Evolutionary conservation across 1,140 invertebrate species (phyloP).

Genomic region (Aphaenogaster ashmeadi): DNA sequence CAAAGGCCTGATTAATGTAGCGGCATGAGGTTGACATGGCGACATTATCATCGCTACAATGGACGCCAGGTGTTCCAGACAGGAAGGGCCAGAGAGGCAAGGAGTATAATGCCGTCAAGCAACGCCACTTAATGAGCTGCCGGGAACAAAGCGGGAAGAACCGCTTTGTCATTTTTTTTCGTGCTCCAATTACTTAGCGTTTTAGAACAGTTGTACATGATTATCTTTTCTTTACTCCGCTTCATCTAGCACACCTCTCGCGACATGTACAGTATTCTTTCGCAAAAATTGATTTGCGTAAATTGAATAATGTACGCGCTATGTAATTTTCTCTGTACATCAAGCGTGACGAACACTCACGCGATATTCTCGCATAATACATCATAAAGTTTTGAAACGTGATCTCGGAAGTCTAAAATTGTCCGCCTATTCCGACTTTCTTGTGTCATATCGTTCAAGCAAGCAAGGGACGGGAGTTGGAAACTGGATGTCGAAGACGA

Average conservation of each 20-base stretch:
- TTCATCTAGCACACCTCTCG: neutral
- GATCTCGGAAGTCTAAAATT: slow-evolving; percentile 64
- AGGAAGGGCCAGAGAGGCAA: slow-evolving; percentile 52
- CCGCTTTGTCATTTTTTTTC: slow-evolving; percentile 63
- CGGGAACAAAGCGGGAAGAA: slow-evolving; percentile 66
- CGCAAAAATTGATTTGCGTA: neutral
- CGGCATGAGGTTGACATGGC: slow-evolving; percentile 72
- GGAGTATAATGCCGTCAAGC: slow-evolving; percentile 68
- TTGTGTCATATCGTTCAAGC: slow-evolving; percentile 55
- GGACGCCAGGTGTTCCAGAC: slow-evolving; percentile 67
- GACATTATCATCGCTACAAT: slow-evolving; percentile 74
- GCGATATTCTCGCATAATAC: neutral
- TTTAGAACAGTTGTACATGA: slow-evolving; percentile 63
- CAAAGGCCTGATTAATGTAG: slow-evolving; percentile 72
- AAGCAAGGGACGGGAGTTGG: slow-evolving; percentile 67
- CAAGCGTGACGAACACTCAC: neutral
- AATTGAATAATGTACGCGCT: neutral
- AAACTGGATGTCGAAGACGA: slow-evolving; percentile 72
- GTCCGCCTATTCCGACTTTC: slow-evolving; percentile 46
- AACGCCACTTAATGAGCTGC: slow-evolving; percentile 72
- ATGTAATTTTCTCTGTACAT: neutral
- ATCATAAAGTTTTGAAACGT: slow-evolving; percentile 61
- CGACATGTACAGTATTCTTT: neutral
- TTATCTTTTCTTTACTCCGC: slow-evolving; percentile 39
- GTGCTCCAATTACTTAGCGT: slow-evolving; percentile 63